phyloP scores from a whole-genome alignment of 2,113 vertebrate species.

The Passer montanus region DNA sequence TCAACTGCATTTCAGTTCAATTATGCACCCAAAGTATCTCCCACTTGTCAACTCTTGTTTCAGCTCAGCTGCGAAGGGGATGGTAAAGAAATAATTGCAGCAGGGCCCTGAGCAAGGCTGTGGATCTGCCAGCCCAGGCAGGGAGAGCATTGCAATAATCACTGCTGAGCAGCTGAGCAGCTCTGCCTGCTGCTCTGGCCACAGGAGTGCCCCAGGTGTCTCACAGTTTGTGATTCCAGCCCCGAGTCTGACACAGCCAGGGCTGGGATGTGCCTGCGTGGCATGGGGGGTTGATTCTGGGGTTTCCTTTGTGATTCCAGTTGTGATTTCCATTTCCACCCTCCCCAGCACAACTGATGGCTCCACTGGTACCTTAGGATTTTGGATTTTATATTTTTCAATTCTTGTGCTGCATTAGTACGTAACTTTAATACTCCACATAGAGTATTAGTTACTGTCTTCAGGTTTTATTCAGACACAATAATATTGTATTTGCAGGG shows the following conservation, averaged over 20 bases:
- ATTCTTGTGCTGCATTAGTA: neutral
- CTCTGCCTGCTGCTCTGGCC: neutral
- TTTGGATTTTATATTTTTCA: neutral
- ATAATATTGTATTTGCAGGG: too few species aligned
- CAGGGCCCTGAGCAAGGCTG: neutral
- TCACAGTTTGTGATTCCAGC: neutral
- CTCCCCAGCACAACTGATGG: neutral
- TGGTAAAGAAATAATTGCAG: neutral
- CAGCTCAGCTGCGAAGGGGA: neutral
- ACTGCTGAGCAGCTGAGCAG: neutral
- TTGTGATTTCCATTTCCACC: neutral
- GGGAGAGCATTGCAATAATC: neutral
- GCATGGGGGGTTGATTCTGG: accelerated
- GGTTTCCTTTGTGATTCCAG: neutral
- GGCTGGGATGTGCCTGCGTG: neutral
- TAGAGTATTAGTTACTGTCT: too few species aligned
- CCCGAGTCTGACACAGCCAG: neutral
- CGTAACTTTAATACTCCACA: neutral
- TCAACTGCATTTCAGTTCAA: neutral
- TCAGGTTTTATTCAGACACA: neutral
- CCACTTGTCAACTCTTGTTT: neutral
- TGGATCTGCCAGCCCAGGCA: neutral
- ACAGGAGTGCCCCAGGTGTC: accelerated
- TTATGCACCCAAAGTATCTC: neutral
- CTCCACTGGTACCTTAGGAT: neutral